phyloP scores from a whole-genome alignment of 1,140 invertebrate genomes.

The Bradynema listronoti region DNA sequence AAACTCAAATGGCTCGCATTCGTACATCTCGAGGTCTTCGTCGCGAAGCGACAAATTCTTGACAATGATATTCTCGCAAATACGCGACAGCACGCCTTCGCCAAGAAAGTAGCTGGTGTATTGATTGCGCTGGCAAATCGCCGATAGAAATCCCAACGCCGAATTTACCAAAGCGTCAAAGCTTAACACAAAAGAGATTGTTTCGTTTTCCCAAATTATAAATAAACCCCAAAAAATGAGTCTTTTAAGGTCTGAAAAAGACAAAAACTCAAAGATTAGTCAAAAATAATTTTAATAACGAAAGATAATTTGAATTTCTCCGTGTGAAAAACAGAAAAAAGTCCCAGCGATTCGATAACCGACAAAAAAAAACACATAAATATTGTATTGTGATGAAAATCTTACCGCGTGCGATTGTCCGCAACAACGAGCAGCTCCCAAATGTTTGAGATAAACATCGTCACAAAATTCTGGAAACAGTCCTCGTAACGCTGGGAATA shows the following conservation, averaged over 20 bases:
- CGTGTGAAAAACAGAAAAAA: too few relatives aligned
- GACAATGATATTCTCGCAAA: conserved; percentile 94
- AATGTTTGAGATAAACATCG: conserved; percentile 80
- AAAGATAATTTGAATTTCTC: too few relatives aligned
- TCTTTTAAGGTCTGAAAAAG: too few relatives aligned
- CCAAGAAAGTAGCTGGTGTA: conserved; percentile 84
- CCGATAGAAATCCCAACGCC: conserved; percentile 85
- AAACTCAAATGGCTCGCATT: conserved; percentile 96
- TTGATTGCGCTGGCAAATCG: conserved; percentile 79
- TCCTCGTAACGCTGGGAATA: conserved; percentile 97
- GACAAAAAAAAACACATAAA: too few relatives aligned
- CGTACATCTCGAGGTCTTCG: conserved; percentile 87
- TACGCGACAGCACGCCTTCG: conserved; percentile 73
- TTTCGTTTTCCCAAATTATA: too few relatives aligned
- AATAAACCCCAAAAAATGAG: too few relatives aligned
- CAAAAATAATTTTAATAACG: too few relatives aligned
- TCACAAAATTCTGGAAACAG: conserved; percentile 80
- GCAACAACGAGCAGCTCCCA: conserved; percentile 72
- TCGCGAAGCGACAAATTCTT: conserved; percentile 93
- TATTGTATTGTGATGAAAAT: not conserved
- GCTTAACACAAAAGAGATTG: conserved; percentile 17
- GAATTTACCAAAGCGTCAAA: conserved; percentile 73
- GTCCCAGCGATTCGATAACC: too few relatives aligned
- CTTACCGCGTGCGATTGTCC: conserved; percentile 66
- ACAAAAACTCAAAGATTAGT: too few relatives aligned